Evolutionary conservation across 2,113 vertebrate species (phyloP).

Genomic region (Cephalopterus ornatus): DNA sequence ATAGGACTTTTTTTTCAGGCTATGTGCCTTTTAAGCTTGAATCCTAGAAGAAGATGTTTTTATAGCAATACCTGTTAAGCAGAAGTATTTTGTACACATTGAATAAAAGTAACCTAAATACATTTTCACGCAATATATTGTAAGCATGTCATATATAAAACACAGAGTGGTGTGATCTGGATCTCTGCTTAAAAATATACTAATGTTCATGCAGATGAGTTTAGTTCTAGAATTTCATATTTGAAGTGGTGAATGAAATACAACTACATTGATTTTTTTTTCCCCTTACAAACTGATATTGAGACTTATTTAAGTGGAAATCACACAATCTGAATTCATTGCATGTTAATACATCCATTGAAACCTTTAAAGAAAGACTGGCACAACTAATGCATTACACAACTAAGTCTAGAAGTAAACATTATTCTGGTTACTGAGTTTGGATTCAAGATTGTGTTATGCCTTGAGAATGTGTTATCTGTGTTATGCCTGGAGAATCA

Average conservation of each 20-base stretch:
- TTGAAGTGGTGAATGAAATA: background rate
- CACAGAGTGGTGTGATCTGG: background rate
- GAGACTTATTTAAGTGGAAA: background rate
- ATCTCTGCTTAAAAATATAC: background rate
- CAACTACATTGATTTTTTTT: background rate
- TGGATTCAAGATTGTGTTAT: background rate
- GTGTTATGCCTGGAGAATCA: background rate
- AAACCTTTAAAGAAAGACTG: background rate
- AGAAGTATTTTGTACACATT: background rate
- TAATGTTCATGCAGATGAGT: background rate
- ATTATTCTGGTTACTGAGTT: background rate
- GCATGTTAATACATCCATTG: background rate
- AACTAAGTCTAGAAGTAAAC: background rate
- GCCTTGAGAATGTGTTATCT: background rate
- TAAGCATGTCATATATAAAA: background rate
- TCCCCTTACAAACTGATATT: background rate
- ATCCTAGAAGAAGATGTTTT: background rate
- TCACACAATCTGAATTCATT: background rate
- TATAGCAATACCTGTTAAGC: background rate
- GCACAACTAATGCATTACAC: background rate
- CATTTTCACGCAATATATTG: background rate
- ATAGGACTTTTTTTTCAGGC: background rate
- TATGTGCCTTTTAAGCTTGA: background rate
- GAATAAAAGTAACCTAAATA: background rate
- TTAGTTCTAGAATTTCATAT: background rate